Conservation (phyloP, 2,888 invertebrate species). For the Phyllotreta striolata region DNA sequence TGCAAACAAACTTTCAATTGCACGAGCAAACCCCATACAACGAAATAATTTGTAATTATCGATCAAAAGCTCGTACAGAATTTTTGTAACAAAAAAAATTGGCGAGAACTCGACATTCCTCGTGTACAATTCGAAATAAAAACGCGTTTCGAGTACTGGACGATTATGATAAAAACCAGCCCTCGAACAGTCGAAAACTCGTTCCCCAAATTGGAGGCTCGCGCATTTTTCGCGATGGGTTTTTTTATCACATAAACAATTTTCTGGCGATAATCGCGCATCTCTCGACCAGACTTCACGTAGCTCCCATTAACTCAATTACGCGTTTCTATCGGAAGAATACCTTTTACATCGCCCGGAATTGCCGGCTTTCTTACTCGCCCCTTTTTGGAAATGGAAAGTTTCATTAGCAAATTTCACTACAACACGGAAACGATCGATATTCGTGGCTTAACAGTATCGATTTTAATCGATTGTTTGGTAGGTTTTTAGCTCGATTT, state of each 20-base stretch:
- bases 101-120: too few species aligned
- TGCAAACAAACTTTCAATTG: too few species aligned
- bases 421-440: too few species aligned
- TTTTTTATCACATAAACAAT: constrained; percentile 12
- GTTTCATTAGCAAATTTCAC: background rate
- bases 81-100: too few species aligned
- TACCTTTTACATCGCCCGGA: background rate
- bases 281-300: constrained; percentile 6
- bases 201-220: background rate
- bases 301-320: constrained; percentile 21
- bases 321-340: constrained; percentile 12
- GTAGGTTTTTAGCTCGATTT: too few species aligned
- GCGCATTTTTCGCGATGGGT: background rate
- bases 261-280: constrained; percentile 1
- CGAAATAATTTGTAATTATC: too few species aligned
- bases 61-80: too few species aligned
- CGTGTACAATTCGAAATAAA: too few species aligned
- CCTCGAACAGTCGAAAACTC: background rate
- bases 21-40: too few species aligned
- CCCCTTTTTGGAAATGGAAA: constrained; percentile 1
- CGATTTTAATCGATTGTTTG: background rate
- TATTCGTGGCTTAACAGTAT: too few species aligned
- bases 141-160: too few species aligned
- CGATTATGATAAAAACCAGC: too few species aligned
- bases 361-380: background rate